Evolutionary conservation across 2,888 invertebrate genomes (phyloP).

Genomic region (Siphlonurus alternatus): DNA sequence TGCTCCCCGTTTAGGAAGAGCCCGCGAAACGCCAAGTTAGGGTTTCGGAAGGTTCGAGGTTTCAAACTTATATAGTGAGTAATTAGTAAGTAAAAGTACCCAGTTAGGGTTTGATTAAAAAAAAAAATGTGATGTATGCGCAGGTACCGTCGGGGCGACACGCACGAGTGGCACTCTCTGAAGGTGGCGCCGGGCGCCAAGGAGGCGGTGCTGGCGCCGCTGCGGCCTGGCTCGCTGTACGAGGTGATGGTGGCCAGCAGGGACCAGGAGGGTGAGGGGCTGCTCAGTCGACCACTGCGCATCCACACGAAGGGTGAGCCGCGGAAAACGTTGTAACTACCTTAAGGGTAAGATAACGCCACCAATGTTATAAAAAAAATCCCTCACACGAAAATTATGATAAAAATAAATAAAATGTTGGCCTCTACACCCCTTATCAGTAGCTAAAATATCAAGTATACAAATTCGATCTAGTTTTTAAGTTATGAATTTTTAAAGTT

Average conservation of each 20-base stretch:
- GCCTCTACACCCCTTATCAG: not conserved
- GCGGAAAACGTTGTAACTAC: not conserved
- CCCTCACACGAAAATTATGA: too few relatives aligned
- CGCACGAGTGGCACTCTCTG: slow-evolving; percentile 70
- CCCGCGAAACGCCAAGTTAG: too few relatives aligned
- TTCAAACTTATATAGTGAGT: too few relatives aligned
- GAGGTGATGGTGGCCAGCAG: slow-evolving; percentile 83
- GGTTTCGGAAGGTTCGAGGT: too few relatives aligned
- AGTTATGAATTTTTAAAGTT: too few relatives aligned
- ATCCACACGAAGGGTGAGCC: slow-evolving; percentile 46
- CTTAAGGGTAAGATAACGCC: too few relatives aligned
- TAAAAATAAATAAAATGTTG: not conserved
- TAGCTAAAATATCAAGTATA: too few relatives aligned
- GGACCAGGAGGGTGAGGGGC: slow-evolving; percentile 73
- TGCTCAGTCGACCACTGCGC: slow-evolving; percentile 70
- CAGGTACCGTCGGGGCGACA: slow-evolving; percentile 53
- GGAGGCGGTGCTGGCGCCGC: slow-evolving; percentile 59
- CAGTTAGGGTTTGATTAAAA: not conserved
- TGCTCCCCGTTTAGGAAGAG: too few relatives aligned
- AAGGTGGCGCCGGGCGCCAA: slow-evolving; percentile 48
- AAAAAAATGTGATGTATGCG: too few relatives aligned
- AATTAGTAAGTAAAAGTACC: too few relatives aligned
- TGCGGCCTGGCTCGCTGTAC: slow-evolving; percentile 62
- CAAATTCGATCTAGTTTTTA: too few relatives aligned
- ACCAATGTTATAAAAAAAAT: too few relatives aligned